Percentiles rank a stretch among this genome's conserved stretches.
Conservation (phyloP, 2,113 vertebrate species). For the Lagopus muta region DNA sequence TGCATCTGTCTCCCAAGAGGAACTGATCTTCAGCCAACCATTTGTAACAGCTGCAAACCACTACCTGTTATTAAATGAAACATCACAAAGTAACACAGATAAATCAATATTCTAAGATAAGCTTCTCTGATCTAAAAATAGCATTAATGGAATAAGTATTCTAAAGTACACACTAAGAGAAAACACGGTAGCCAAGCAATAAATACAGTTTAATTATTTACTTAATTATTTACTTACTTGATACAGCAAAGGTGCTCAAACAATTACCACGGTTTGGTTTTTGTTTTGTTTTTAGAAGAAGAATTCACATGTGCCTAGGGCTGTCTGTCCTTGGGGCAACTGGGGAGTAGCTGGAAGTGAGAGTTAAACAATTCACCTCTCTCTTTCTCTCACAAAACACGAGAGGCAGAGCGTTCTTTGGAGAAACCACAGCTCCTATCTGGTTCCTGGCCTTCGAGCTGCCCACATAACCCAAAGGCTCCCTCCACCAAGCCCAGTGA, state of each 20-base stretch:
- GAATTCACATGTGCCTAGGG: neutral
- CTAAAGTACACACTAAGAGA: neutral
- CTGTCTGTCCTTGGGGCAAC: neutral
- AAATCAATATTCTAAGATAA: neutral
- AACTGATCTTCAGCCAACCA: neutral
- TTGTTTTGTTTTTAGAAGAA: neutral
- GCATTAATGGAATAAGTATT: neutral
- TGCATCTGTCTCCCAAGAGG: accelerated
- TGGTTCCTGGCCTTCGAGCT: neutral
- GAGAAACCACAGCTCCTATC: neutral
- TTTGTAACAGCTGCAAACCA: neutral
- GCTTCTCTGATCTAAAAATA: neutral
- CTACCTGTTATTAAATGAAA: neutral
- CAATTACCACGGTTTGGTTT: neutral
- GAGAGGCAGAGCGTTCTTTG: neutral
- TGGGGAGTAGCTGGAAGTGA: neutral
- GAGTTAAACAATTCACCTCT: neutral
- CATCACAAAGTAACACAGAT: neutral
- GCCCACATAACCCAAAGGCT: neutral
- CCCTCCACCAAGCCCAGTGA: neutral
- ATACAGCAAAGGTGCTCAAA: neutral
- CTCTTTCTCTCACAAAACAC: neutral
- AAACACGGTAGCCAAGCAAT: neutral
- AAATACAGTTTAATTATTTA: neutral
- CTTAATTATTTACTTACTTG: no score